Evolutionary conservation across 2,113 vertebrate genomes (phyloP).

Genomic region (Cephalopholis sonnerati): DNA sequence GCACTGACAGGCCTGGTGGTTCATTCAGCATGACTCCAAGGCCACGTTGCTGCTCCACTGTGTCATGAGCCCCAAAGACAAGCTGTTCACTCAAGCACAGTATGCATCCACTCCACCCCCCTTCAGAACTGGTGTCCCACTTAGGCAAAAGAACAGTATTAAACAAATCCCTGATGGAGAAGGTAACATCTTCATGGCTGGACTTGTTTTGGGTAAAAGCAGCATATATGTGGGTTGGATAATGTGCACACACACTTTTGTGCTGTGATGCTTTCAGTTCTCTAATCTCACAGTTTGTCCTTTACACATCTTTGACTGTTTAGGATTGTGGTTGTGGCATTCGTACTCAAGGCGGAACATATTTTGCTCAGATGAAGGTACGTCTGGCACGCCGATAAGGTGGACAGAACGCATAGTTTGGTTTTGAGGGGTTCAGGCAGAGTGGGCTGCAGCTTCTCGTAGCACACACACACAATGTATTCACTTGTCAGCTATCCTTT

Average conservation of each 20-base stretch:
- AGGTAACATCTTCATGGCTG: background rate
- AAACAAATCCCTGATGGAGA: background rate
- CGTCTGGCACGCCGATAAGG: conserved; percentile 34
- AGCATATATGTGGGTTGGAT: background rate
- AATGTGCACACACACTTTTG: background rate
- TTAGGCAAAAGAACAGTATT: conserved; percentile 7
- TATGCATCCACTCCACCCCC: conserved; percentile 27
- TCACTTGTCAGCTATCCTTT: conserved; percentile 66
- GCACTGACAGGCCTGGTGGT: conserved; percentile 71
- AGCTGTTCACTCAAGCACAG: conserved; percentile 50
- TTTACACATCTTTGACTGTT: conserved; percentile 15
- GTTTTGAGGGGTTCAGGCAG: conserved; percentile 41
- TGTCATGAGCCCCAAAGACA: conserved; percentile 74
- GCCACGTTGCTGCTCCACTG: conserved; percentile 70
- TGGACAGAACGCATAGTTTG: conserved; percentile 10
- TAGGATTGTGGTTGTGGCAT: conserved; percentile 25
- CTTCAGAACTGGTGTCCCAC: conserved; percentile 39
- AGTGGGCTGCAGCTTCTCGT: conserved; percentile 36
- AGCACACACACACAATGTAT: conserved; percentile 40
- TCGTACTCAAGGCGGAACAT: conserved; percentile 37
- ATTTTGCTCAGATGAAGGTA: conserved; percentile 37
- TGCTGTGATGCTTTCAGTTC: conserved; percentile 6
- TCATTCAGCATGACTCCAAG: conserved; percentile 76
- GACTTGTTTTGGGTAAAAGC: background rate
- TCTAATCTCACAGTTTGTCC: conserved; percentile 11